phyloP scores from a whole-genome alignment of 2,888 invertebrate genomes.

The Erebia palarica region DNA sequence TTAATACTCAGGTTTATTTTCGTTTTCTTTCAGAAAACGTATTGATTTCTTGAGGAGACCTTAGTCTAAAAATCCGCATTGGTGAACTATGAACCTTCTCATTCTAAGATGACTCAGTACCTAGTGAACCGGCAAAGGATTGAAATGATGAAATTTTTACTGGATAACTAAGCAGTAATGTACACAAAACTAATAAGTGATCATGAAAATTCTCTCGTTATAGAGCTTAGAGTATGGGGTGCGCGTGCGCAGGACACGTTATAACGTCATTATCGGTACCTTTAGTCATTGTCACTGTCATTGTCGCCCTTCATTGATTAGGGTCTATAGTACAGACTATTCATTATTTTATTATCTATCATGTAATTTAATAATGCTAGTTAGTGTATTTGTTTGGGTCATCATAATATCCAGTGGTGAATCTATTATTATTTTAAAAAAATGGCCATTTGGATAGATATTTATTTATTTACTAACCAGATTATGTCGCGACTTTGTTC shows the following conservation, averaged over 20 bases:
- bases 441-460: background rate
- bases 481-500: too few species aligned
- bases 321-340: slow-evolving; percentile 18
- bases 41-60: too few species aligned
- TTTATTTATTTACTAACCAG: too few species aligned
- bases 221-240: slow-evolving; percentile 2
- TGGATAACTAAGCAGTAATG: background rate
- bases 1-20: too few species aligned
- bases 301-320: slow-evolving; percentile 25
- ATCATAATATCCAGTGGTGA: background rate
- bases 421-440: background rate
- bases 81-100: too few species aligned
- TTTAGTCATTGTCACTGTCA: slow-evolving; percentile 22
- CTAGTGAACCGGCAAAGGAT: background rate
- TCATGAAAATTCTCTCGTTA: background rate
- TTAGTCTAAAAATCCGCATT: too few species aligned
- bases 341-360: slow-evolving; percentile 31
- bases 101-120: too few species aligned
- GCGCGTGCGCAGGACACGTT: slow-evolving; percentile 33
- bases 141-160: too few species aligned
- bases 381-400: slow-evolving; percentile 15
- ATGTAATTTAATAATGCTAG: slow-evolving; percentile 23
- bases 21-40: too few species aligned
- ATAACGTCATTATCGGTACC: slow-evolving; percentile 33
- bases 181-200: background rate